These are phyloP conservation scores for Cryptoprocta ferox DNA, from an alignment of 2,797 vertebrate species.

Conservation along the genomic window DNA sequence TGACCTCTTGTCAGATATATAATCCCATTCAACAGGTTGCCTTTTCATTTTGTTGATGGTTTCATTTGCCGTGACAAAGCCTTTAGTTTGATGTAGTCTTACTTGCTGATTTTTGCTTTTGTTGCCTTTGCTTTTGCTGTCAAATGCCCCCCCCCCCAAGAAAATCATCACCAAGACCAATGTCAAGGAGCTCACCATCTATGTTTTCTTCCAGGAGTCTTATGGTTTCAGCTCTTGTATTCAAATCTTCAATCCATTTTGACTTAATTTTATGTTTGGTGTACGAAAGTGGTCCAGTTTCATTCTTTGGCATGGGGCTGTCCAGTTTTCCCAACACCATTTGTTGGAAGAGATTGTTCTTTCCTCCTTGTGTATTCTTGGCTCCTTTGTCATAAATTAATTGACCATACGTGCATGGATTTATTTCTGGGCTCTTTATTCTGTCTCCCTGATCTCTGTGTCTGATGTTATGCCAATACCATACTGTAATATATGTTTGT, in stretches of 20 bases:
- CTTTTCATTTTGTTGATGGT: neutral
- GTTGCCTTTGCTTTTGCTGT: neutral
- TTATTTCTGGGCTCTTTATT: neutral
- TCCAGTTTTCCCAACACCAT: neutral
- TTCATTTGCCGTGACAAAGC: neutral
- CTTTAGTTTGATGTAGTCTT: neutral
- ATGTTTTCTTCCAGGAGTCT: neutral
- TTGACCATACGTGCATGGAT: neutral
- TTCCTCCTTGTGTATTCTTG: neutral
- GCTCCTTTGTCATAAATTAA: neutral
- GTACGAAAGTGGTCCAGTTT: neutral
- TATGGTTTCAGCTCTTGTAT: neutral
- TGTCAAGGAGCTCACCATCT: neutral
- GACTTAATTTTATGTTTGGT: neutral
- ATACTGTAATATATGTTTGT: neutral
- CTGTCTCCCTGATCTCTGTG: neutral
- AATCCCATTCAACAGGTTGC: neutral
- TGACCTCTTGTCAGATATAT: neutral
- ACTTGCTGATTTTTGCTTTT: neutral
- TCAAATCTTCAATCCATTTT: neutral
- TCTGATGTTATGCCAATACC: neutral
- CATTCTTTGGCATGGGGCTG: neutral
- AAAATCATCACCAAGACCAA: neutral
- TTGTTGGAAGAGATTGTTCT: neutral
- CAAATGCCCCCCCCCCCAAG: neutral